Evolutionary conservation across 2,797 vertebrate species (phyloP), one percentile per base, ranked within the genome.

Genomic region (Acanthornis magna): DNA sequence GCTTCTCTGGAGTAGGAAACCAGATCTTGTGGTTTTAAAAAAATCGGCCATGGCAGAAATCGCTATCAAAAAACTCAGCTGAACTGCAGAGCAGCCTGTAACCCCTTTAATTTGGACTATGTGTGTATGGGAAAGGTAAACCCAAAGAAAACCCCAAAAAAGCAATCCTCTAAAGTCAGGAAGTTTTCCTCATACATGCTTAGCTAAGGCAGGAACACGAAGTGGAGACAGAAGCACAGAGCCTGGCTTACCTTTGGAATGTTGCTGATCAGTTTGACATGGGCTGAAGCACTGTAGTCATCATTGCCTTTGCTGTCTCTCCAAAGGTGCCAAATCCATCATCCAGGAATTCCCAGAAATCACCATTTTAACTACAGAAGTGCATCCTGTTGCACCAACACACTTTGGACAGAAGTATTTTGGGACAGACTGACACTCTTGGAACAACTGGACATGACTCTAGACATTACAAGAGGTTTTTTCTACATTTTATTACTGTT

Each of bases 301-400:
- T 40, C 25, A 10, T 13, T 88, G 43, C 51, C 68, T 94, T 67
- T 90, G 61, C 75, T 89, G 53, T 89, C 91, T 87, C 95, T 96
- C 95, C 77, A 40, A 96, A 99, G 99, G 99, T 98, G 99, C 99
- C 94, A 99, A 98, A 97, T 99, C 99, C 78, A 99, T 99, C 93
- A 98, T 99, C 96, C 98, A 99, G 95, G 99, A 99, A 97, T 99
- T 99, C 97, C 99, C 99, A 47, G 99, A 99, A 72, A 99, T 99
- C 97, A 99, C 99, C 86, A 99, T 99, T 97, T 96, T 99, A 97
- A 99, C 99, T 50, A 99, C 99, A 38, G 99, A 99, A 97, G 98
- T 99, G 91, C 99, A 99, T 81, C 98, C 98, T 13, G 98, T 99
- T 88, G 99, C 99, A 68, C 99, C 99, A 16, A 99, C 99, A 87